Conservation (phyloP, 2,797 vertebrate genomes). For the Percopsis omiscomaycus region DNA sequence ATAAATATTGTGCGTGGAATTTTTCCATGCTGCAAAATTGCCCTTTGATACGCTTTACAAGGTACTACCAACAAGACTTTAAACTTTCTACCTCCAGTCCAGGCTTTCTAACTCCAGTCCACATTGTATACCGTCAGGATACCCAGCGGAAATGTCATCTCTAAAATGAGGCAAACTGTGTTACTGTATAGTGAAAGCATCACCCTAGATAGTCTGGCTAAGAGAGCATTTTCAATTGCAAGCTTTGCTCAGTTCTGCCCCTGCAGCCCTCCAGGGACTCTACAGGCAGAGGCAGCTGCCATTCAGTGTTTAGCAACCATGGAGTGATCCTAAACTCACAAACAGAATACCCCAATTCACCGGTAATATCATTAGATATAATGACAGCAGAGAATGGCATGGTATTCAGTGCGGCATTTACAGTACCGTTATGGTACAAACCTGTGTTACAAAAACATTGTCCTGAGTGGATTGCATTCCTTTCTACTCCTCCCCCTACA, state of each 20-base stretch:
- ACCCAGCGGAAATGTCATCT: slow-evolving; percentile 37
- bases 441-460: too few species aligned
- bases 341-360: neutral
- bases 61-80: neutral
- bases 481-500: too few species aligned
- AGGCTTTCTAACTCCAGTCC: too few species aligned
- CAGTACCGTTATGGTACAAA: neutral
- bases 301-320: slow-evolving; percentile 12
- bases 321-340: slow-evolving; percentile 7
- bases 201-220: slow-evolving; percentile 3
- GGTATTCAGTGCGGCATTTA: slow-evolving; percentile 2
- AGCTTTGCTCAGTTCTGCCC: slow-evolving; percentile 21
- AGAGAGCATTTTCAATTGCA: slow-evolving; percentile 34
- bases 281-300: slow-evolving; percentile 30
- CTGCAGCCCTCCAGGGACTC: slow-evolving; percentile 17
- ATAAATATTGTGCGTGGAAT: neutral
- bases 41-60: neutral
- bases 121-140: slow-evolving; percentile 16
- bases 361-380: slow-evolving; percentile 15
- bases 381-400: neutral
- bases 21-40: neutral
- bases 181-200: slow-evolving; percentile 17
- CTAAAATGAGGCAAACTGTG: slow-evolving; percentile 13
- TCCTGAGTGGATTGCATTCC: too few species aligned
- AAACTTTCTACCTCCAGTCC: slow-evolving; percentile 1